phyloP scores from a whole-genome alignment of 2,797 vertebrate species.

The Neostethus bicornis region DNA sequence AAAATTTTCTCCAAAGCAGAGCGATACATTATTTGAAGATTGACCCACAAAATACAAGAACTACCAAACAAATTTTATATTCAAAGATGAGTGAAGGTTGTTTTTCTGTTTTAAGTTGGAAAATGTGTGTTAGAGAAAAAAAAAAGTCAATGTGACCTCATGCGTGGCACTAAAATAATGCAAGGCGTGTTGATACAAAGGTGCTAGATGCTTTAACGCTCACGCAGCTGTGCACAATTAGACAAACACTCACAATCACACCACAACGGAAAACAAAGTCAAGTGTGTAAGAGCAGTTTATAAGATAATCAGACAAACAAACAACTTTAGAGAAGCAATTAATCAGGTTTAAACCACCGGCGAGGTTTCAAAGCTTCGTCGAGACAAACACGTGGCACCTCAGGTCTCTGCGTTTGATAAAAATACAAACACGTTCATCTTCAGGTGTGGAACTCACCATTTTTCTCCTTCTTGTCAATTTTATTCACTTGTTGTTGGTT shows the following conservation, averaged over 20 bases:
- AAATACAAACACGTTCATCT: not conserved
- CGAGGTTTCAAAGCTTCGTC: slow-evolving; percentile 1
- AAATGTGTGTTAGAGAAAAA: slow-evolving; percentile 3
- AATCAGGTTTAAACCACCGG: not conserved
- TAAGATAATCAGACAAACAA: slow-evolving; percentile 3
- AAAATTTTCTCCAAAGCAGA: not conserved
- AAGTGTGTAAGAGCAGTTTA: not conserved
- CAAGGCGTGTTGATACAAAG: not conserved
- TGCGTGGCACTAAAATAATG: slow-evolving; percentile 9
- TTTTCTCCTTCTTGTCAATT: not conserved
- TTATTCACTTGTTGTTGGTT: not conserved
- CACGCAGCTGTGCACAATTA: slow-evolving; percentile 2
- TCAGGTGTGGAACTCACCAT: not conserved
- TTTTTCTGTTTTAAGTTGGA: slow-evolving; percentile 17
- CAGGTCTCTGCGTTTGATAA: not conserved
- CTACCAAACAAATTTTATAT: slow-evolving; percentile 16
- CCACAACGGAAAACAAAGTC: slow-evolving; percentile 2
- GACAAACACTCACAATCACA: slow-evolving; percentile 7
- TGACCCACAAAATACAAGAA: not conserved
- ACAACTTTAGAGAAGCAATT: slow-evolving; percentile 9
- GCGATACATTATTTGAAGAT: not conserved
- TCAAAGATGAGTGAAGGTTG: no score
- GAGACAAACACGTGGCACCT: not conserved
- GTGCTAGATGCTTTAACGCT: not conserved
- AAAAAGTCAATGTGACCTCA: not conserved